phyloP scores from a whole-genome alignment of 2,888 invertebrate genomes.

The Dicroscelio sp. region DNA sequence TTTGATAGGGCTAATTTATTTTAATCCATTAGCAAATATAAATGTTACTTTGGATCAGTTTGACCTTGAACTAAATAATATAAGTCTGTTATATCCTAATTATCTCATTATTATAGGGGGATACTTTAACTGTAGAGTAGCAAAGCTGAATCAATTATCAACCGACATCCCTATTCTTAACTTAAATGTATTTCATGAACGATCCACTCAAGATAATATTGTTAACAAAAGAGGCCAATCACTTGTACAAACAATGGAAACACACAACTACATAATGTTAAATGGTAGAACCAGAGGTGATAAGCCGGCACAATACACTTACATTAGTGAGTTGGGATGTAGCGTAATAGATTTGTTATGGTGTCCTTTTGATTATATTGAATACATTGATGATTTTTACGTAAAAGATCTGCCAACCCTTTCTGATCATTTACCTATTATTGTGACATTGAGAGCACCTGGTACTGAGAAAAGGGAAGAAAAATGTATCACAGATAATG shows the following conservation, averaged over 20 bases:
- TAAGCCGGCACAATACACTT: not conserved
- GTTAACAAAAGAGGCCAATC: not conserved
- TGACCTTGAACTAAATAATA: not conserved
- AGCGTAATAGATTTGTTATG: not conserved
- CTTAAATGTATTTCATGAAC: not conserved
- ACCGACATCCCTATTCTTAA: not conserved
- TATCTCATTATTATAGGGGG: not conserved
- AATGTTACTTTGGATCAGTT: not conserved
- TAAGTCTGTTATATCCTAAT: not conserved
- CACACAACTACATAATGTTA: not conserved
- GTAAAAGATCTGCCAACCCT: not conserved
- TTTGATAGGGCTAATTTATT: no score
- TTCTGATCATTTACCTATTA: not conserved
- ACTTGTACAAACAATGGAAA: not conserved
- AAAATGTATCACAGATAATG: no score
- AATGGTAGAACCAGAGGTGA: not conserved
- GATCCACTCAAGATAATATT: not conserved
- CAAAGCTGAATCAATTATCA: not conserved
- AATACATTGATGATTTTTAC: not conserved
- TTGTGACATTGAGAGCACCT: no score
- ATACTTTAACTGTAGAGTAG: not conserved
- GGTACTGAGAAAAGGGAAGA: no score
- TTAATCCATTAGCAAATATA: not conserved
- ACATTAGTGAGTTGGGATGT: not conserved
- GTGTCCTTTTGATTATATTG: not conserved